Evolutionary conservation across 2,797 vertebrate genomes (phyloP).

Genomic region (Sebastes paucispinis): DNA sequence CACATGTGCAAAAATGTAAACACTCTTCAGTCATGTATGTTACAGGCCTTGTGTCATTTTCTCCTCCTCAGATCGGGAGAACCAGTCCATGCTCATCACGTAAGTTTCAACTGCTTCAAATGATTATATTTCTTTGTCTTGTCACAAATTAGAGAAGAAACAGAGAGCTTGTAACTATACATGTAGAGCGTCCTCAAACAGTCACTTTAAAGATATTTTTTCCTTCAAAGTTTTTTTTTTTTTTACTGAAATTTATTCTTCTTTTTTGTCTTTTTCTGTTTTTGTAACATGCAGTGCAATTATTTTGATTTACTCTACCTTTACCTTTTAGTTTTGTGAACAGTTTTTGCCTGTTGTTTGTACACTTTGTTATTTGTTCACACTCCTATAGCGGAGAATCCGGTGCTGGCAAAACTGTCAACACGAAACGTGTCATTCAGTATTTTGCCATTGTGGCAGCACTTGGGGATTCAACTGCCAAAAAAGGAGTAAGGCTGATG

Average conservation of each 20-base stretch:
- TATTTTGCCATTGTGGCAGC: constrained; percentile 99
- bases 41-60: background rate
- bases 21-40: background rate
- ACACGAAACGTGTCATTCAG: constrained; percentile 99
- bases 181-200: constrained; percentile 4
- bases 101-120: constrained; percentile 78
- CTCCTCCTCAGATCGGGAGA: constrained; percentile 88
- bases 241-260: constrained; percentile 28
- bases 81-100: constrained; percentile 99
- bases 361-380: constrained; percentile 70
- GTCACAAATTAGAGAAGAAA: background rate
- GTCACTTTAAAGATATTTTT: background rate
- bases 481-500: constrained; percentile 93
- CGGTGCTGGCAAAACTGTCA: constrained; percentile 99
- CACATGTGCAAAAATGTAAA: background rate
- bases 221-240: background rate
- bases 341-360: constrained; percentile 61
- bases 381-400: constrained; percentile 92
- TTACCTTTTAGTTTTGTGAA: constrained; percentile 39
- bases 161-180: background rate
- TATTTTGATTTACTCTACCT: constrained; percentile 15
- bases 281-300: constrained; percentile 28
- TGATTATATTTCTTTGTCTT: background rate
- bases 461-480: constrained; percentile 91
- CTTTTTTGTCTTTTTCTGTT: constrained; percentile 4